Base-by-base conservation (phyloP, 2,113 vertebrate species). In the Amblyopsis rosae region DNA sequence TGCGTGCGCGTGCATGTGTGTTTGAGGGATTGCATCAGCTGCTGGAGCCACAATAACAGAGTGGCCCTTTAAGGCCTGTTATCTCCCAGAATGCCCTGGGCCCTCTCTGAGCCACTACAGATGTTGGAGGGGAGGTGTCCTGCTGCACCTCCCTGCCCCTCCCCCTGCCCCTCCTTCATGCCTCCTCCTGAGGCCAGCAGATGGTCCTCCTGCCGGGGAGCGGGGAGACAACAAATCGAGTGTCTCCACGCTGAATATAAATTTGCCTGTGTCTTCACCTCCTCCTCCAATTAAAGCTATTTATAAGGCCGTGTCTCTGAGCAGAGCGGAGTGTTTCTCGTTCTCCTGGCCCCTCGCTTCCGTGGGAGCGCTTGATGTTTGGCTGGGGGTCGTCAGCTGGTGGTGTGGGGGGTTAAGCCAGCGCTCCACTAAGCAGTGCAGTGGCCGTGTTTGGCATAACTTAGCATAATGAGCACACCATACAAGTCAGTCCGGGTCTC, bases 241-340 rank as follows among this genome's bases (percentile, higher is more conserved):
- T 81, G 79, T 75, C 85, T 84, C 60, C 70, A 77, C 71, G 19
- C 68, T 33, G 72, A 73, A 75, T 82, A 79, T 84, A 82, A 84
- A 90, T 75, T 81, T 80, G 82, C 85, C 85, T 82, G 55, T 67
- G 9, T 35, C 82, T 80, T 82, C 79, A 86, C 82, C 85, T 84
- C 81, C 65, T 77, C 84, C 35, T 88, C 87, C 82, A 87, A 86
- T 86, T 88, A 89, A 81, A 26, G 75, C 77, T 85, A 81, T 88
- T 88, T 86, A 87, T 85, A 79, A 66, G 4, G 55, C 68, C 72
- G 47, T 79, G 69, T 86, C 83, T 88, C 74, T 67, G 67, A 71
- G 80, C 61, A 76, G 82, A 85, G 74, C 53, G 56, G 63, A 75
- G 19, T 1, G 66, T 82, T 87, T 82, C 71, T 75, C 57, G 35